Conservation (phyloP, 2,888 invertebrate species). For the Lasioglossum marginatum region DNA sequence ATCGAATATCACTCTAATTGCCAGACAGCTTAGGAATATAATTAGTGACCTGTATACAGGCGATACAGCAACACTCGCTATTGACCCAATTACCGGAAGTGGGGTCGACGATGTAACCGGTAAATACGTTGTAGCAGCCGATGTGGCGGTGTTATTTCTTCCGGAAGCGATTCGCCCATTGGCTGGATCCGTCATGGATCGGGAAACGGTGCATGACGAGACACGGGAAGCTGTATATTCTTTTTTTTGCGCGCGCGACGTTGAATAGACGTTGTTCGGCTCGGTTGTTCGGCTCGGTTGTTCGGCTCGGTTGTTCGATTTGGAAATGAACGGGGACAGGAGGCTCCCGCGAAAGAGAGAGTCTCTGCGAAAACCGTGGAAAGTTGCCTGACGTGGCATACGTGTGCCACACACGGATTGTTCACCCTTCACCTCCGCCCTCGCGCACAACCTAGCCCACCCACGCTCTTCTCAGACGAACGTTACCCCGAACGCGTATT, state of each 20-base stretch:
- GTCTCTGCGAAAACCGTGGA: conserved; percentile 41
- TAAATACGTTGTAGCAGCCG: conserved; percentile 14
- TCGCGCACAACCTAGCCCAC: background rate
- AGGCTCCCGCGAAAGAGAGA: conserved; percentile 30
- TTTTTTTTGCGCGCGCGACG: background rate
- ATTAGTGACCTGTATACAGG: conserved; percentile 59
- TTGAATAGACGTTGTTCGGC: conserved; percentile 34
- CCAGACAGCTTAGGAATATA: conserved; percentile 43
- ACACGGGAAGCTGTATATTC: background rate
- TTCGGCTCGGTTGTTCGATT: conserved; percentile 23
- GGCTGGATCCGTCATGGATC: background rate
- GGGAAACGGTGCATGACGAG: background rate
- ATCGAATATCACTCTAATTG: conserved; percentile 34
- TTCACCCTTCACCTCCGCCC: conserved; percentile 42
- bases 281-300: conserved; percentile 24
- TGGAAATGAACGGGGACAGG: conserved; percentile 42
- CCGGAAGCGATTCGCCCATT: conserved; percentile 21
- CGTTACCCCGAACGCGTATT: conserved; percentile 61
- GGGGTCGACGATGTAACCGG: conserved; percentile 23
- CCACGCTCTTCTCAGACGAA: conserved; percentile 48
- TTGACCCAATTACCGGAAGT: conserved; percentile 60
- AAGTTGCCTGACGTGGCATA: conserved; percentile 55
- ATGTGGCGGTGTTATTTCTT: background rate
- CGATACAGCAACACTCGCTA: conserved; percentile 57
- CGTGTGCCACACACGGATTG: conserved; percentile 65